Evolutionary conservation across 2,113 vertebrate species (phyloP).

Genomic region (Sturnira hondurensis): DNA sequence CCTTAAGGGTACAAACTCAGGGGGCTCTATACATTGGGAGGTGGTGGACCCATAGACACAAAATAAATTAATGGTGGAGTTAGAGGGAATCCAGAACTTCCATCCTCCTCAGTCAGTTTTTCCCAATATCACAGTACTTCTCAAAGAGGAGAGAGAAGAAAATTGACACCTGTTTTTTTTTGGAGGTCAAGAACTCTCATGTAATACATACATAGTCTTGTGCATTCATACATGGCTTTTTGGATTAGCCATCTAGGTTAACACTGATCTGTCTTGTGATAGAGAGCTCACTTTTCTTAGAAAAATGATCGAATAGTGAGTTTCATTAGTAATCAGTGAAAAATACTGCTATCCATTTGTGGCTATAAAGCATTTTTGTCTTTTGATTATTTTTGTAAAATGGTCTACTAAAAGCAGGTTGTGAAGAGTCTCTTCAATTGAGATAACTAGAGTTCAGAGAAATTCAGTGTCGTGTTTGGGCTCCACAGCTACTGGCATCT

Average conservation of each 20-base stretch:
- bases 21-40: not conserved
- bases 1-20: not conserved
- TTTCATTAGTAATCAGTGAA: not conserved
- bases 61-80: not conserved
- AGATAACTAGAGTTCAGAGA: not conserved
- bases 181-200: not conserved
- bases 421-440: not conserved
- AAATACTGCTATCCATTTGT: not conserved
- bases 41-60: not conserved
- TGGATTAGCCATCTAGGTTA: not conserved
- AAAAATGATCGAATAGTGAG: not conserved
- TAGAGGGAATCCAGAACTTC: not conserved
- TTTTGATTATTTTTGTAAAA: not conserved
- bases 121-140: not conserved
- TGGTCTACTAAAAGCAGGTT: not conserved
- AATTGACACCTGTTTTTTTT: not conserved
- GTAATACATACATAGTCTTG: not conserved
- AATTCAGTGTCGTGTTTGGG: no score
- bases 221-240: not conserved
- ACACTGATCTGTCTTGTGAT: not conserved
- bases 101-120: not conserved
- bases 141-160: not conserved
- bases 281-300: not conserved
- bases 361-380: not conserved
- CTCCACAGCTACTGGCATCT: accelerated